These are phyloP conservation scores for Euwallacea fornicatus DNA, from an alignment of 1,140 invertebrate species.

Conservation along the genomic window DNA sequence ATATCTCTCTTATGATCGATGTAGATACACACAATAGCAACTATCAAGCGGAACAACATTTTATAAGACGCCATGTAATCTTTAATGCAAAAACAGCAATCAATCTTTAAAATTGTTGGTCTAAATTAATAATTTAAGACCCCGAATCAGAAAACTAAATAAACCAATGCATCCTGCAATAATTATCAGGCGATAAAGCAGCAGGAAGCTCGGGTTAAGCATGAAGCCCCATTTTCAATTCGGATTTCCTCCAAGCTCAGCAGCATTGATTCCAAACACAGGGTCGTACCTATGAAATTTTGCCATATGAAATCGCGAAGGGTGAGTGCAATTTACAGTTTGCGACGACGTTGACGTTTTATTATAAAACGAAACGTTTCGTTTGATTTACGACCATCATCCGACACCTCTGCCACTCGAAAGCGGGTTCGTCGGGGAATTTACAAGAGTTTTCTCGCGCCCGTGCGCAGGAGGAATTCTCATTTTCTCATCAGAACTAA, in stretches of 20 bases:
- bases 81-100: too few relatives aligned
- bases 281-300: constrained; percentile 3
- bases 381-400: constrained; percentile 18
- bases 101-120: too few relatives aligned
- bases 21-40: too few relatives aligned
- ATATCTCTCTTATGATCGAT: too few relatives aligned
- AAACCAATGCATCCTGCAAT: constrained; percentile 23
- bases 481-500: constrained; percentile 55
- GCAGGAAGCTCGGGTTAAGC: constrained; percentile 17
- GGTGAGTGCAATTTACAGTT: background rate
- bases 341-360: constrained; percentile 7
- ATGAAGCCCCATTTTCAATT: constrained; percentile 18
- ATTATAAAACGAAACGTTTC: constrained; percentile 11
- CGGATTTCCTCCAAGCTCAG: background rate
- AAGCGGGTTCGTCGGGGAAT: constrained; percentile 37
- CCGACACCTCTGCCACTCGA: constrained; percentile 27
- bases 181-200: constrained; percentile 20
- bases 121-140: too few relatives aligned
- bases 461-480: constrained; percentile 52
- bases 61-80: too few relatives aligned
- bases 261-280: constrained; percentile 2
- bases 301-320: too few relatives aligned
- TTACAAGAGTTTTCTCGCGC: constrained; percentile 51
- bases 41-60: too few relatives aligned
- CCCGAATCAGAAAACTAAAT: background rate